phyloP scores from a whole-genome alignment of 1,140 invertebrate species.

The Brachionus plicatilis region DNA sequence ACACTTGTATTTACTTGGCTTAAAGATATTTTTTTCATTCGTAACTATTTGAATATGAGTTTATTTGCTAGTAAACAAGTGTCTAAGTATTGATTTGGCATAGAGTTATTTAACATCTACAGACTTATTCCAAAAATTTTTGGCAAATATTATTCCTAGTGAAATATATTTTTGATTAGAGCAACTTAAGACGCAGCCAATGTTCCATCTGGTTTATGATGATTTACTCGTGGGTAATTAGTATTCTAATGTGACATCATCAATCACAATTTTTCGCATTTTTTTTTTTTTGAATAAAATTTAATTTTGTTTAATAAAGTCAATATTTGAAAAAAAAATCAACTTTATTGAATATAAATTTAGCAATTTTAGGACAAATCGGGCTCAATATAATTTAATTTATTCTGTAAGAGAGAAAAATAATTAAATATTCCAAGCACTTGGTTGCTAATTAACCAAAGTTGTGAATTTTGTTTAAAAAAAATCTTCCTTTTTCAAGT shows the following conservation, averaged over 20 bases:
- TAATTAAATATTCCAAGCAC: background rate
- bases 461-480: background rate
- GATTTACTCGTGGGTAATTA: background rate
- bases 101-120: background rate
- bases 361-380: background rate
- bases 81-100: background rate
- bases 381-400: background rate
- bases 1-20: background rate
- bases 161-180: background rate
- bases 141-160: background rate
- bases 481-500: background rate
- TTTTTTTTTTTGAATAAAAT: background rate
- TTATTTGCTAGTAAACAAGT: background rate
- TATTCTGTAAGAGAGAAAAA: background rate
- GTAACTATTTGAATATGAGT: background rate
- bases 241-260: background rate
- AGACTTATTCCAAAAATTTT: background rate
- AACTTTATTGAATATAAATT: background rate
- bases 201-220: background rate
- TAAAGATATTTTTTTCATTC: background rate
- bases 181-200: background rate
- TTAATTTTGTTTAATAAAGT: background rate
- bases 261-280: background rate
- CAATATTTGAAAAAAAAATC: too few relatives aligned
- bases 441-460: background rate